Conservation (phyloP, 2,113 vertebrate genomes). For the Antechinus flavipes region DNA sequence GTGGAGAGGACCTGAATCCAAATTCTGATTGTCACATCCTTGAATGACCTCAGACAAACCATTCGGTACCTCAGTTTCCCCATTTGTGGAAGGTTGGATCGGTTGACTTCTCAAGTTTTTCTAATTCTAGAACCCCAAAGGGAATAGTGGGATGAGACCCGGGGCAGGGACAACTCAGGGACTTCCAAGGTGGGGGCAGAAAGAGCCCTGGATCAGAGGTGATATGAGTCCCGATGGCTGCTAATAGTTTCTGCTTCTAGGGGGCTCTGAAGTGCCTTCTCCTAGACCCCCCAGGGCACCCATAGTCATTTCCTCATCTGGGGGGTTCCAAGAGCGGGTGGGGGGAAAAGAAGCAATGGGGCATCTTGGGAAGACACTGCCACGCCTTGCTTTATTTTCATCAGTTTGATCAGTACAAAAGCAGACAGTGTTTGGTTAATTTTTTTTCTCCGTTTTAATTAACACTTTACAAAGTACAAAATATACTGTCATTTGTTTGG, state of each 20-base stretch:
- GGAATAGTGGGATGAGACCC: not conserved
- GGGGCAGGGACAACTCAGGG: not conserved
- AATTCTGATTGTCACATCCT: not conserved
- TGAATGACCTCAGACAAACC: not conserved
- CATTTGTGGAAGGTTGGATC: not conserved
- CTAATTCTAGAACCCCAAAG: not conserved
- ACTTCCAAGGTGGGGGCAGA: not conserved
- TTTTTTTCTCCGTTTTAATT: constrained; percentile 82
- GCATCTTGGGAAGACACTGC: not conserved
- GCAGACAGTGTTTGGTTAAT: constrained; percentile 62
- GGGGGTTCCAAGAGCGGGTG: rapidly evolving
- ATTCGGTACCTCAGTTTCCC: not conserved
- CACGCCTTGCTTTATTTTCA: constrained; percentile 74
- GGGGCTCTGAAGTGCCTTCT: not conserved
- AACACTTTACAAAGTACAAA: constrained; percentile 90
- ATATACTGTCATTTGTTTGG: constrained; percentile 86
- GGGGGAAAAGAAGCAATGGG: not conserved
- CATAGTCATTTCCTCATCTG: not conserved
- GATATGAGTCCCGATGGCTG: not conserved
- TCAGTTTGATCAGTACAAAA: constrained; percentile 74
- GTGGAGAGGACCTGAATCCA: not conserved
- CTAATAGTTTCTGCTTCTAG: not conserved
- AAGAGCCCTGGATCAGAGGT: not conserved
- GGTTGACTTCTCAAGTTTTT: not conserved
- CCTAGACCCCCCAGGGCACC: not conserved